Evolutionary conservation across 2,113 vertebrate genomes (phyloP).

Genomic region (Antennarius striatus): DNA sequence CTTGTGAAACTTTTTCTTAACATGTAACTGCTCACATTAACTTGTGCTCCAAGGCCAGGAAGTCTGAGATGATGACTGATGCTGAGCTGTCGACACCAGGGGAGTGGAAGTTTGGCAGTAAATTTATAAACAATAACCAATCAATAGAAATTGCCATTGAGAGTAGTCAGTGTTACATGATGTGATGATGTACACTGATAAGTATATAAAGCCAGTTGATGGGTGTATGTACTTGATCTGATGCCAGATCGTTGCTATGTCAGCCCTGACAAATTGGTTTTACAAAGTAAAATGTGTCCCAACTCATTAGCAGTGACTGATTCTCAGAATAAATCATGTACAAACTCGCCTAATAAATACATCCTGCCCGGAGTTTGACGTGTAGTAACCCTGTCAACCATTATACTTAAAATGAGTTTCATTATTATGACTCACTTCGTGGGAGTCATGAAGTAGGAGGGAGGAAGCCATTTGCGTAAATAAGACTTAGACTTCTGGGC

Average conservation of each 20-base stretch:
- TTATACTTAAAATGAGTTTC: conserved; percentile 20
- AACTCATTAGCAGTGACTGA: conserved; percentile 20
- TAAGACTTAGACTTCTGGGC: background rate
- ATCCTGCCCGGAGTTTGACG: conserved; percentile 40
- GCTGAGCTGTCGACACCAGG: too few relatives aligned
- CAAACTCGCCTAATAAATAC: conserved; percentile 51
- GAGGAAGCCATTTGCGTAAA: conserved; percentile 32
- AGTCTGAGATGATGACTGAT: too few relatives aligned
- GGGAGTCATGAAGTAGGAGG: conserved; percentile 30
- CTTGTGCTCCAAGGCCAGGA: too few relatives aligned
- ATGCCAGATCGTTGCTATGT: background rate
- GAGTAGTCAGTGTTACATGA: too few relatives aligned
- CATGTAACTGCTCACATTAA: too few relatives aligned
- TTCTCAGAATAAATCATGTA: conserved; percentile 38
- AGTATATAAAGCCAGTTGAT: too few relatives aligned
- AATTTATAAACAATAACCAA: too few relatives aligned
- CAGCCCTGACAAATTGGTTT: conserved; percentile 17
- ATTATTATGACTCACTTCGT: conserved; percentile 57
- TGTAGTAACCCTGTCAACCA: conserved; percentile 35
- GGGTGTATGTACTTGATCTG: background rate
- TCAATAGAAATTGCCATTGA: too few relatives aligned
- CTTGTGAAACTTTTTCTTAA: too few relatives aligned
- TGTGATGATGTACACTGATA: too few relatives aligned
- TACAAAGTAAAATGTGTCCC: conserved; percentile 14
- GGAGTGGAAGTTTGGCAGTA: too few relatives aligned